Evolutionary conservation across 2,797 vertebrate genomes (phyloP), one percentile per base, ranked within the genome.

Genomic region (Anniella stebbinsi): DNA sequence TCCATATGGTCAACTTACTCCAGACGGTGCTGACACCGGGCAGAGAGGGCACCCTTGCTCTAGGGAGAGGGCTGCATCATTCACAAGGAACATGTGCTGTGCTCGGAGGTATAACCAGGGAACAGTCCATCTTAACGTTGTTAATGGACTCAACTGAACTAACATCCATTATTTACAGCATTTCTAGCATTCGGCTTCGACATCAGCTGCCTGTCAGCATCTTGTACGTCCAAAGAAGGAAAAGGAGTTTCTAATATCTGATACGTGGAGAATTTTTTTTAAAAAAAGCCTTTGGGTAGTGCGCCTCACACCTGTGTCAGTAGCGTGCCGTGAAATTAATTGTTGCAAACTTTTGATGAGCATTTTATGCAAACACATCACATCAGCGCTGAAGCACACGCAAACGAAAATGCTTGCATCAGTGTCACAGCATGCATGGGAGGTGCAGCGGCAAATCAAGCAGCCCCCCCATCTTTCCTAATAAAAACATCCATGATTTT

Each of bases 241-340:
- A 93, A 93, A 67, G 92, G 80, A 89, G 81, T 86, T 85, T 87
- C 73, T 91, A 88, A 73, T 91, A 90, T 93, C 92, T 96, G 93
- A 96, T 93, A 96, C 96, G 95, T 97, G 93, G 93, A 89, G 41
- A 91, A 91, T 90, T 94, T n/a, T n/a, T n/a, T n/a, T n/a, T n/a
- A n/a, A n/a, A 93, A 95, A 93, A 96, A 96, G 87, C 75, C 90
- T 97, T 96, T 93, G 90, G 91, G 63, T 92, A 80, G 95, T 92
- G 93, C 2, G 41, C 57, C 45, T 75, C 41, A 82, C 15, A 75
- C 77, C 33, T 82, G 93, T 97, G 94, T 88, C 93, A 60, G 25
- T 21, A 0, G 88, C 54, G 0, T 85, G 76, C 70, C 91, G 70
- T 87, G 67, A 91, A 91, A 93, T 88, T 93, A 92, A 93, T 94